Percentiles rank a stretch among this genome's conserved stretches.
These are phyloP conservation scores for Plagiodera versicolora DNA, from an alignment of 2,888 invertebrate genomes.

Conservation along the genomic window DNA sequence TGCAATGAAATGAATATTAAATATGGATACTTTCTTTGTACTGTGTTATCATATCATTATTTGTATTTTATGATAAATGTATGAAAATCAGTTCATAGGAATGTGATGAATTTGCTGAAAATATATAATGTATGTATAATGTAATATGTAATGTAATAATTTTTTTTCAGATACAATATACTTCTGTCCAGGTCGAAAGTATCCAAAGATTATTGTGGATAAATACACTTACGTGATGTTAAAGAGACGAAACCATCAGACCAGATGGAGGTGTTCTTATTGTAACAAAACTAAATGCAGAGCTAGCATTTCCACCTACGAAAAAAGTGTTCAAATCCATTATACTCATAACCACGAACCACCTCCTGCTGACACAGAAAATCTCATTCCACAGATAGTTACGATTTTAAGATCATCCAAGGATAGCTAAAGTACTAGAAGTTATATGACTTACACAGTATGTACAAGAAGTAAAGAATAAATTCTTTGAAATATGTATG, in stretches of 20 bases:
- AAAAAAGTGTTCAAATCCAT: conserved; percentile 28
- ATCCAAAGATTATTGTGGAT: conserved; percentile 36
- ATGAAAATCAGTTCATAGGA: too few species aligned
- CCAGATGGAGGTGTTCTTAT: conserved; percentile 24
- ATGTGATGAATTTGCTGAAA: too few species aligned
- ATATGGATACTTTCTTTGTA: too few species aligned
- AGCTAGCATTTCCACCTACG: conserved; percentile 23
- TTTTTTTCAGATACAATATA: conserved; percentile 31
- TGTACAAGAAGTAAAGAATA: too few species aligned
- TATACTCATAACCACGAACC: conserved; percentile 25
- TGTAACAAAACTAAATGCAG: conserved; percentile 30
- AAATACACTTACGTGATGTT: conserved; percentile 29
- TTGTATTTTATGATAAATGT: too few species aligned
- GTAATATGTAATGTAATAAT: background rate
- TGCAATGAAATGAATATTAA: too few species aligned
- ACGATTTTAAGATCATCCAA: conserved; percentile 9
- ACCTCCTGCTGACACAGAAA: conserved; percentile 7
- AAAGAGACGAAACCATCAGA: conserved; percentile 23
- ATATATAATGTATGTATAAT: too few species aligned
- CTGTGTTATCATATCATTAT: too few species aligned
- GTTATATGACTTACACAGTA: too few species aligned
- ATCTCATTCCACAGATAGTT: conserved; percentile 11
- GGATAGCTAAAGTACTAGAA: background rate
- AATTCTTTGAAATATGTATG: too few species aligned
- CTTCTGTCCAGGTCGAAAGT: conserved; percentile 34